Evolutionary conservation across 1,140 invertebrate species (phyloP).

Genomic region (Nixonia krombeini): DNA sequence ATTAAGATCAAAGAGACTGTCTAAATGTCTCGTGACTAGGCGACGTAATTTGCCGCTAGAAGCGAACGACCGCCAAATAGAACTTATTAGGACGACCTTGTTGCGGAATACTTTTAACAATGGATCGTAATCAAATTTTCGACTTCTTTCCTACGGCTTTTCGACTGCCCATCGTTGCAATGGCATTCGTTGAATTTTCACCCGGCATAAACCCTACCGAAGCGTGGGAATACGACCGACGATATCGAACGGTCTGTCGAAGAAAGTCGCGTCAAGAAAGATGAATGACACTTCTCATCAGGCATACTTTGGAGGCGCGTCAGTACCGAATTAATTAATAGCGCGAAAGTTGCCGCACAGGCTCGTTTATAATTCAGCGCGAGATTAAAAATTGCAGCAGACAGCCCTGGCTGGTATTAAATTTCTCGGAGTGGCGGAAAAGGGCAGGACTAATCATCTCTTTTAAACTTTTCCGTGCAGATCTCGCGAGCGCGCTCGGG

Average conservation of each 20-base stretch:
- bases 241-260: slow-evolving; percentile 5
- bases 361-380: slow-evolving; percentile 38
- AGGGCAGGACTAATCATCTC: slow-evolving; percentile 34
- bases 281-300: slow-evolving; percentile 32
- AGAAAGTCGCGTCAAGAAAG: slow-evolving; percentile 15
- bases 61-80: too few species aligned
- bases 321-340: slow-evolving; percentile 29
- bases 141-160: too few species aligned
- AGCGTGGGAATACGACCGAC: too few species aligned
- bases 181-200: too few species aligned
- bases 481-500: slow-evolving; percentile 17
- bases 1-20: too few species aligned
- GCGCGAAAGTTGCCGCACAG: slow-evolving; percentile 15
- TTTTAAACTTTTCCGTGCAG: slow-evolving; percentile 18
- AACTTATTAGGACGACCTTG: too few species aligned
- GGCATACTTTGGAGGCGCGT: slow-evolving; percentile 27
- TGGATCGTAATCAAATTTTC: too few species aligned
- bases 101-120: too few species aligned
- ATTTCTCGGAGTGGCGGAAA: slow-evolving; percentile 25
- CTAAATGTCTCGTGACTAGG: too few species aligned
- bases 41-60: too few species aligned
- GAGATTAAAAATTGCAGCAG: slow-evolving; percentile 15
- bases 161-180: too few species aligned
- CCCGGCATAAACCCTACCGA: too few species aligned
- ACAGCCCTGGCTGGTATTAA: slow-evolving; percentile 14